Conservation (phyloP, 2,888 invertebrate genomes). For the Subacronicta megacephala region DNA sequence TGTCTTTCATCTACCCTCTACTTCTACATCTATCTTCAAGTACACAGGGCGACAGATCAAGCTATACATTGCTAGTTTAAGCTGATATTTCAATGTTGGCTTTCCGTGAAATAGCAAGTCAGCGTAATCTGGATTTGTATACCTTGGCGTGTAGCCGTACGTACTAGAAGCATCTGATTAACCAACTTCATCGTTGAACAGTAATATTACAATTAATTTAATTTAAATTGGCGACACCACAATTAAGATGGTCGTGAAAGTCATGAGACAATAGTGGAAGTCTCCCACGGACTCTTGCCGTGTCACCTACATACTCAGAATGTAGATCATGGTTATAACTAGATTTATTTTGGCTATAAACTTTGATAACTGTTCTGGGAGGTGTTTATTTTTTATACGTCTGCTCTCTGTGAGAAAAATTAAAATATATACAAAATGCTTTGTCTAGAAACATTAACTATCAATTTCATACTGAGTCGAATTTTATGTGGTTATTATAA, state of each 20-base stretch:
- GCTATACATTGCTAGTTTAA: too few species aligned
- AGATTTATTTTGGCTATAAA: slow-evolving; percentile 38
- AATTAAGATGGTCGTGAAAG: slow-evolving; percentile 87
- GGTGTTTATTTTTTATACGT: slow-evolving; percentile 7
- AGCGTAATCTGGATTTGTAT: too few species aligned
- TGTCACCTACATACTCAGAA: slow-evolving; percentile 77
- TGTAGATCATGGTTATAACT: slow-evolving; percentile 76
- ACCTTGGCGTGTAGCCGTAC: too few species aligned
- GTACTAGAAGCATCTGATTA: slow-evolving; percentile 55
- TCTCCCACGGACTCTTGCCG: slow-evolving; percentile 75
- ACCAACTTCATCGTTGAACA: slow-evolving; percentile 56
- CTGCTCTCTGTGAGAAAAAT: not conserved
- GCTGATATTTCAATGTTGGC: too few species aligned
- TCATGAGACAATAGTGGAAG: slow-evolving; percentile 77
- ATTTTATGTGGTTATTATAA: too few species aligned
- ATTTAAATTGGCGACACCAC: slow-evolving; percentile 83
- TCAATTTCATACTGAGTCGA: too few species aligned
- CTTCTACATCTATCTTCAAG: too few species aligned
- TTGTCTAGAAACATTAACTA: too few species aligned
- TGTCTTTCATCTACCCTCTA: too few species aligned
- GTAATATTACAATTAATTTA: slow-evolving; percentile 78
- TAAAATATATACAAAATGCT: too few species aligned
- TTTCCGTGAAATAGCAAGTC: too few species aligned
- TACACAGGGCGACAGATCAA: too few species aligned
- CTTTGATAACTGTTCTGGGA: slow-evolving; percentile 9